phyloP scores from a whole-genome alignment of 2,797 vertebrate genomes.

The Rhyacichthys aspro region DNA sequence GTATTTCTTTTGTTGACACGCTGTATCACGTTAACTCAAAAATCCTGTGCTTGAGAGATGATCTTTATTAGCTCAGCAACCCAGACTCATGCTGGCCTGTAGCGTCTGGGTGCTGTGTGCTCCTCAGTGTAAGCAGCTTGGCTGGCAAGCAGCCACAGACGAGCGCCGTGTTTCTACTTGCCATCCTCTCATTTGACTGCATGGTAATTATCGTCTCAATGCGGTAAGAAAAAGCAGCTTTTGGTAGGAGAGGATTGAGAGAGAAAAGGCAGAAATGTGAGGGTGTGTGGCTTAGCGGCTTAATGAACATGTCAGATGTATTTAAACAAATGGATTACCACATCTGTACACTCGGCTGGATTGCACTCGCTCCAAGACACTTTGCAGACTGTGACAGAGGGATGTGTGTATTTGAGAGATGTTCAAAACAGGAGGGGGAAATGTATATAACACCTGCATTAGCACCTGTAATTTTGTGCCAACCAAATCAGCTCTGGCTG shows the following conservation, averaged over 20 bases:
- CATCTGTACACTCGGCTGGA: conserved; percentile 62
- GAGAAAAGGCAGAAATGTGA: conserved; percentile 58
- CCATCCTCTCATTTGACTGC: conserved; percentile 76
- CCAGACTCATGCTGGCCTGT: conserved; percentile 47
- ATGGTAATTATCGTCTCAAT: conserved; percentile 74
- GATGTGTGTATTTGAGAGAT: conserved; percentile 17
- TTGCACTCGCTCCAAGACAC: conserved; percentile 41
- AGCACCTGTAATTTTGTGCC: conserved; percentile 2
- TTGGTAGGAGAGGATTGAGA: conserved; percentile 60
- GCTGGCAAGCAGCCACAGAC: conserved; percentile 71
- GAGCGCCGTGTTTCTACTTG: conserved; percentile 62
- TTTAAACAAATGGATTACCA: conserved; percentile 80
- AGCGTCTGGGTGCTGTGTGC: conserved; percentile 54
- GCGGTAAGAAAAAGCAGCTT: conserved; percentile 66
- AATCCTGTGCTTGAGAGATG: conserved; percentile 38
- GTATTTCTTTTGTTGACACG: conserved; percentile 21
- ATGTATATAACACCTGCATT: conserved; percentile 19
- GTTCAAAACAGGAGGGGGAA: conserved; percentile 1
- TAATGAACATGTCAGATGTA: conserved; percentile 79
- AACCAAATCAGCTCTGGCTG: conserved; percentile 21
- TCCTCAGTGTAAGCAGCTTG: conserved; percentile 63
- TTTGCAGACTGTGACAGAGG: conserved; percentile 31
- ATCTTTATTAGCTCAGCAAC: conserved; percentile 60
- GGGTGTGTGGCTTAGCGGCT: conserved; percentile 70
- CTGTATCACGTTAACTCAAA: conserved; percentile 33